A percentile compares a stretch with the other conserved stretches of the same genome.
phyloP scores from a whole-genome alignment of 2,113 vertebrate species.

The Microcebus ravelobensis region DNA sequence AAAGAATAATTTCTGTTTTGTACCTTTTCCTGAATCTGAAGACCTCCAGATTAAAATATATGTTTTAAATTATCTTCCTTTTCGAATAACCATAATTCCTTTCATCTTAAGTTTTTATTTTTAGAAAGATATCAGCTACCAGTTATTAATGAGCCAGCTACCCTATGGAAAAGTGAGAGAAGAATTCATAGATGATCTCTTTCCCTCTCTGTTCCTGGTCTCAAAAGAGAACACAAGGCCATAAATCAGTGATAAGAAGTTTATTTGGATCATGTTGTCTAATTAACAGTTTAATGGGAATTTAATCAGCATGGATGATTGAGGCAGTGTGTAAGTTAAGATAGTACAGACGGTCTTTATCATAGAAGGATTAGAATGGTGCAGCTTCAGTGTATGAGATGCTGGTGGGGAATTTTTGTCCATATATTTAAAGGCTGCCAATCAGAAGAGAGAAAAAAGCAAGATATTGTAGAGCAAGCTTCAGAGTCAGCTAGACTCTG shows the following conservation, averaged over 20 bases:
- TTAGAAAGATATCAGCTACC: background rate
- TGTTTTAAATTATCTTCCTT: conserved; percentile 20
- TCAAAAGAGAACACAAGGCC: background rate
- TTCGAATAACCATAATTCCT: conserved; percentile 1
- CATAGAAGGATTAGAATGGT: background rate
- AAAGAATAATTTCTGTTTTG: conserved; percentile 7
- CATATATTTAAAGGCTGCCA: background rate
- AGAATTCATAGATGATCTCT: background rate
- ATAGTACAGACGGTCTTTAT: background rate
- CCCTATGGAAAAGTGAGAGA: background rate
- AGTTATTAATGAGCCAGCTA: background rate
- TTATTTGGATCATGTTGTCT: background rate
- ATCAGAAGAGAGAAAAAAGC: background rate
- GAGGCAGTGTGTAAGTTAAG: background rate
- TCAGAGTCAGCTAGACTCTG: background rate
- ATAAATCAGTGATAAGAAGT: background rate
- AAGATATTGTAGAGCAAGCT: background rate
- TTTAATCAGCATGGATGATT: background rate
- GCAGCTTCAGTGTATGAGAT: background rate
- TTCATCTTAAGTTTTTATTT: background rate
- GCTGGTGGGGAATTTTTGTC: background rate
- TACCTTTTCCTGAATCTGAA: conserved; percentile 26
- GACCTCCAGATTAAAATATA: background rate
- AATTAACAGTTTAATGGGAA: background rate
- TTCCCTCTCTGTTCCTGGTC: background rate